A percentile compares a stretch with the other conserved stretches of the same genome.
Conservation (phyloP, 2,797 vertebrate species). For the Gastrophryne carolinensis region DNA sequence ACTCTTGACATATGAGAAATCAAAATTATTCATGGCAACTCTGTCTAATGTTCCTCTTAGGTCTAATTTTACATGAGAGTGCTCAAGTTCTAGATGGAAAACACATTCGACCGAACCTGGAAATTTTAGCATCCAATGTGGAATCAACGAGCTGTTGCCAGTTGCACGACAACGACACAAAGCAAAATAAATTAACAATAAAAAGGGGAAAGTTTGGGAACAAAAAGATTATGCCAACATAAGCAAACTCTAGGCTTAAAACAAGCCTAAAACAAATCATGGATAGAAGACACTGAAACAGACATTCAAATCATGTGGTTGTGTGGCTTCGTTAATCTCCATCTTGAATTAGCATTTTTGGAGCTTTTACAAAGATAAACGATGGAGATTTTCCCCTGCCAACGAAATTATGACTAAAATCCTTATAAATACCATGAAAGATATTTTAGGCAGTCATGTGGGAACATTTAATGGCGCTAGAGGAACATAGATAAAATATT, state of each 20-base stretch:
- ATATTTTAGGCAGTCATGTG: slow-evolving; percentile 37
- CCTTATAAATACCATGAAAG: slow-evolving; percentile 1
- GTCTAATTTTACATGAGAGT: neutral
- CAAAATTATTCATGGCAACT: no score
- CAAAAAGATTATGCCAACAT: slow-evolving; percentile 29
- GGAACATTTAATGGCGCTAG: slow-evolving; percentile 15
- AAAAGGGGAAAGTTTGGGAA: slow-evolving; percentile 19
- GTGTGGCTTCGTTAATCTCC: slow-evolving; percentile 33
- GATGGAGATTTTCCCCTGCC: slow-evolving; percentile 22
- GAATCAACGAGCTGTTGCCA: neutral
- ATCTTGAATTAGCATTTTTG: slow-evolving; percentile 41
- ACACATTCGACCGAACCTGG: neutral
- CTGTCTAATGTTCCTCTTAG: neutral
- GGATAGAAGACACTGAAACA: slow-evolving; percentile 13
- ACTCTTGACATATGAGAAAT: no score
- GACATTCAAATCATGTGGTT: neutral
- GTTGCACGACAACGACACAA: neutral
- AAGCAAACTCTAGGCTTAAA: slow-evolving; percentile 31
- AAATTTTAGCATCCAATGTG: neutral
- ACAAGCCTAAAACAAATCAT: slow-evolving; percentile 27
- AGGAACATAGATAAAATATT: slow-evolving; percentile 9
- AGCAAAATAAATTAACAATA: slow-evolving; percentile 21
- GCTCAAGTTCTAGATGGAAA: slow-evolving; percentile 21
- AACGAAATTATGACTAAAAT: slow-evolving; percentile 41
- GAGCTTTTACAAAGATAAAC: slow-evolving; percentile 40